phyloP scores from a whole-genome alignment of 2,113 vertebrate genomes.

The Chiloscyllium plagiosum region DNA sequence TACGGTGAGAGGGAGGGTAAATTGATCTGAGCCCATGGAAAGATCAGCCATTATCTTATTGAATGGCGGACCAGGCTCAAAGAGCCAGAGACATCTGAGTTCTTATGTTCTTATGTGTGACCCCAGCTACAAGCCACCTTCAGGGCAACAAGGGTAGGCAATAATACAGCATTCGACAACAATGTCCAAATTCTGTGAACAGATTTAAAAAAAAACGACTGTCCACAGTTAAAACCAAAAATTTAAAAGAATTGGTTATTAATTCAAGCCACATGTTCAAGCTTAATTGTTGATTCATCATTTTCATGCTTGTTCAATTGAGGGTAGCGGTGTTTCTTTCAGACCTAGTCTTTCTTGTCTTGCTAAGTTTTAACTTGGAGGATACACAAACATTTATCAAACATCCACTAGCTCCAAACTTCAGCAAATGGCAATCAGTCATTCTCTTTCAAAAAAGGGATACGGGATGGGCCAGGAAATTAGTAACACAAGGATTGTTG shows the following conservation, averaged over 20 bases:
- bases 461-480: background rate
- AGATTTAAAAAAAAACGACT: background rate
- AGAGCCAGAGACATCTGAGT: no score
- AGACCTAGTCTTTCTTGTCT: background rate
- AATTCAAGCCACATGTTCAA: background rate
- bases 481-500: background rate
- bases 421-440: background rate
- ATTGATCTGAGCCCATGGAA: no score
- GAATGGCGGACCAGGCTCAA: no score
- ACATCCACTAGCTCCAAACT: background rate
- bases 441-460: background rate
- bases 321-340: background rate
- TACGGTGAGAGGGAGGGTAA: no score
- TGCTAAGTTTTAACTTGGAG: background rate
- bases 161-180: background rate
- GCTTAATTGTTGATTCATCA: background rate
- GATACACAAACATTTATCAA: background rate
- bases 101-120: background rate
- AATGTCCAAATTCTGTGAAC: background rate
- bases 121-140: background rate
- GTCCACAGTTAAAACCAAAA: background rate
- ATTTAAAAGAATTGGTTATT: background rate
- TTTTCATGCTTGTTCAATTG: background rate
- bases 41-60: no score
- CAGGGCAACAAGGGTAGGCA: background rate